phyloP scores from a whole-genome alignment of 2,797 vertebrate species.

The Myripristis jacobus region DNA sequence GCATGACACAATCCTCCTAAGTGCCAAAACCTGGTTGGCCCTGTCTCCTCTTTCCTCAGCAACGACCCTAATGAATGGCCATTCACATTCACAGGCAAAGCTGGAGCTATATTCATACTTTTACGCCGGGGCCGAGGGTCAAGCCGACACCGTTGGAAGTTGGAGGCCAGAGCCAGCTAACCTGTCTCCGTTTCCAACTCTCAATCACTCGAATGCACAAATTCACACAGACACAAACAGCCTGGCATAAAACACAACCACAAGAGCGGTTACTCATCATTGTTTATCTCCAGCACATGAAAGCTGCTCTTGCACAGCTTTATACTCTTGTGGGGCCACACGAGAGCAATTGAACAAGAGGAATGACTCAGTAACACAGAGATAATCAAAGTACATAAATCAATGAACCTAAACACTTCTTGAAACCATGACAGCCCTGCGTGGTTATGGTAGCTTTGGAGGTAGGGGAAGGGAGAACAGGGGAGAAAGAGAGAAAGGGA shows the following conservation, averaged over 20 bases:
- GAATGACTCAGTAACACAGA: conserved; percentile 66
- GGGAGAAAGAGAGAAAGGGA: conserved; percentile 9
- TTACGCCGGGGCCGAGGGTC: conserved; percentile 74
- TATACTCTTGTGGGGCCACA: conserved; percentile 53
- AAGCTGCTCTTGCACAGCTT: conserved; percentile 37
- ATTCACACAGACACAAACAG: conserved; percentile 36
- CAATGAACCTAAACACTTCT: conserved; percentile 65
- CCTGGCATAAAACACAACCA: conserved; percentile 22
- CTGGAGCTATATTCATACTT: conserved; percentile 59
- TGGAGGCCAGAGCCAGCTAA: conserved; percentile 73
- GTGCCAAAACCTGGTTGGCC: conserved; percentile 65
- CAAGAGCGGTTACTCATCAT: conserved; percentile 53
- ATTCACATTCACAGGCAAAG: conserved; percentile 77
- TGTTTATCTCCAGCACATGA: conserved; percentile 57
- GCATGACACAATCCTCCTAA: conserved; percentile 75
- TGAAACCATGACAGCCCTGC: conserved; percentile 46
- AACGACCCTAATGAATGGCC: conserved; percentile 75
- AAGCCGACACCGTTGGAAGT: conserved; percentile 70
- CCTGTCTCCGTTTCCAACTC: conserved; percentile 42
- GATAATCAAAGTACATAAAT: conserved; percentile 75
- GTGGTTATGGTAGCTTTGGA: conserved; percentile 52
- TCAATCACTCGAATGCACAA: too few species aligned
- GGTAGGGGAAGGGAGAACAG: conserved; percentile 33
- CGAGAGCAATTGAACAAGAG: conserved; percentile 60
- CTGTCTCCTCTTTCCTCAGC: conserved; percentile 61